phyloP scores from a whole-genome alignment of 2,797 vertebrate genomes.

The Neosilurus hyrtlii region DNA sequence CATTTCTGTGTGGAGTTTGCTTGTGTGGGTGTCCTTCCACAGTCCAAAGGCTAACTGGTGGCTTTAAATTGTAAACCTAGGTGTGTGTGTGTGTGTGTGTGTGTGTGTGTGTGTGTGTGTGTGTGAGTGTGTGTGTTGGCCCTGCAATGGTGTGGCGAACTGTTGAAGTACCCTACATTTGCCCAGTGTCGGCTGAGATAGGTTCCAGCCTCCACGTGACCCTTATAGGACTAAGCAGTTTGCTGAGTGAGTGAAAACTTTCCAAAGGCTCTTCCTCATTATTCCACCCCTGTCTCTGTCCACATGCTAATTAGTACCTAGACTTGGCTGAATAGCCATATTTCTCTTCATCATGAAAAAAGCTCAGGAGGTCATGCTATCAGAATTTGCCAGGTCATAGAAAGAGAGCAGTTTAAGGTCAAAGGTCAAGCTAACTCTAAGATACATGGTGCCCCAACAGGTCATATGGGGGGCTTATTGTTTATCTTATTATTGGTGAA shows the following conservation, averaged over 20 bases:
- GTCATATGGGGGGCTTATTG: constrained; percentile 61
- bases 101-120: too few relatives aligned
- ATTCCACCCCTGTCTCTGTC: constrained; percentile 79
- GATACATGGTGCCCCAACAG: constrained; percentile 69
- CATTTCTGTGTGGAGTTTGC: too few relatives aligned
- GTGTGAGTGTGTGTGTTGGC: too few relatives aligned
- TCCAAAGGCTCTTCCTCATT: constrained; percentile 62
- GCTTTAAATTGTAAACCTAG: too few relatives aligned
- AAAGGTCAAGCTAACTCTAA: constrained; percentile 80
- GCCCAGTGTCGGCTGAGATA: too few relatives aligned
- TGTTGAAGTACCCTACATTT: too few relatives aligned
- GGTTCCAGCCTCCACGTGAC: too few relatives aligned
- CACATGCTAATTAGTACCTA: constrained; percentile 75
- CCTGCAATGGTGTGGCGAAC: too few relatives aligned
- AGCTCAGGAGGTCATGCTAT: constrained; percentile 77
- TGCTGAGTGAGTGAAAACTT: neutral
- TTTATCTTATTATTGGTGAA: neutral
- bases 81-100: too few relatives aligned
- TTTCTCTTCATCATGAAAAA: constrained; percentile 82
- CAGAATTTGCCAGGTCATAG: constrained; percentile 83
- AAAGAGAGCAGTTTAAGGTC: constrained; percentile 65
- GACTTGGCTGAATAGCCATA: constrained; percentile 74
- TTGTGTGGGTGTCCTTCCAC: too few relatives aligned
- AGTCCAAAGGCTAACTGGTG: too few relatives aligned
- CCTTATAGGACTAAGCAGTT: too few relatives aligned